Base-by-base conservation (phyloP, 2,888 invertebrate species). In the Corythucha ciliata region DNA sequence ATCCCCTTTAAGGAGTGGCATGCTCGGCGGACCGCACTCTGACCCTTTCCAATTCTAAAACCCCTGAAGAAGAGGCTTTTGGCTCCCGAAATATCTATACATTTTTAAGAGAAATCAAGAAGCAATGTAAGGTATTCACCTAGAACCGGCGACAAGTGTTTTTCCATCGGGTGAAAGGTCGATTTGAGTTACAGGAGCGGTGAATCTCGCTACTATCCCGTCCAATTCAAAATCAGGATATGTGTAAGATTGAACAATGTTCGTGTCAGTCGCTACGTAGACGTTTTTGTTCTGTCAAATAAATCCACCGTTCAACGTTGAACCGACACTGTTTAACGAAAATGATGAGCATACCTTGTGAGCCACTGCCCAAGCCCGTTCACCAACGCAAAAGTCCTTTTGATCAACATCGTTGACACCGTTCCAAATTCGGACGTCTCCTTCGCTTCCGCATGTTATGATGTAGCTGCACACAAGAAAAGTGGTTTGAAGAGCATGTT, bases 361-460 rank as follows among this genome's bases (percentile, higher is more conserved):
- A 52, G 80, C 78, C 39, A 90, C 75, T 54, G 84, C 78, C 54
- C 81, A 73, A 1, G 86, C 83, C 70, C 77, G 82, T 67, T 92
- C 92, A 2, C 90, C 90, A 52, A 90, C 77, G 65, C 85, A 85
- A 61, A 80, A 82, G 8, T 89, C 85, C 12, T 78, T 75, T 0
- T 91, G 89, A 67, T 91, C 90, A 65, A 88, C 89, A 65, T 90
- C 84, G 65, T 89, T 83, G 57, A 88, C 78, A 58, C 81, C 81
- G 29, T 81, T 71, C 91, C 92, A 96, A 56, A 88, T 80, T 61
- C 93, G 75, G 20, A 93, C 81, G 68, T 94, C 93, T 21, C 93
- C 92, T 71, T 94, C 94, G 27, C 80, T 78, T 21, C 94, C 94
- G 69, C 90, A 87, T 2, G 93, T 93, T 55, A 93, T 74, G 33